Conservation (phyloP, 2,113 vertebrate species). For the Varanus komodoensis region DNA sequence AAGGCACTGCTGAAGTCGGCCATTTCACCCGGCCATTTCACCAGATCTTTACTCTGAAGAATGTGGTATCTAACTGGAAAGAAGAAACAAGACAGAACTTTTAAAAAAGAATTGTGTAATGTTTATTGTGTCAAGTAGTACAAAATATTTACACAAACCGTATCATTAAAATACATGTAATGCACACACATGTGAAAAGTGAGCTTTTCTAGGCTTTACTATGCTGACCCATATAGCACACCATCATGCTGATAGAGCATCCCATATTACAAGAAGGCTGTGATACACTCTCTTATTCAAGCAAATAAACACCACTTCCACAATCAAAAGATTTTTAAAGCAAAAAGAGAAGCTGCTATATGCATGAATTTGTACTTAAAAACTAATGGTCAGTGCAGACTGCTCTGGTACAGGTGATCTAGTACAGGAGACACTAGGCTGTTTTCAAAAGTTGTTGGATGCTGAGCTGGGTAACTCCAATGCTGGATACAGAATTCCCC, state of each 20-base stretch:
- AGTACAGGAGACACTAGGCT: background rate
- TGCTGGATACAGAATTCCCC: background rate
- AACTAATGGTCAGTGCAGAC: background rate
- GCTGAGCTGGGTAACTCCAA: background rate
- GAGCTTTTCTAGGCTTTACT: slow-evolving; percentile 42
- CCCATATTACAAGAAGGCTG: slow-evolving; percentile 35
- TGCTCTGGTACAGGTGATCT: background rate
- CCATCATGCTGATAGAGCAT: slow-evolving; percentile 64
- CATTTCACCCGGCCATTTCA: background rate
- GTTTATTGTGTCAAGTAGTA: slow-evolving; percentile 77
- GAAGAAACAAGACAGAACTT: background rate
- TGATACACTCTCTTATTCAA: slow-evolving; percentile 33
- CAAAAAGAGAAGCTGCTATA: slow-evolving; percentile 31
- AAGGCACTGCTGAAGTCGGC: background rate
- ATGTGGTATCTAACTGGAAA: background rate
- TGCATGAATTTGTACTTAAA: slow-evolving; percentile 26
- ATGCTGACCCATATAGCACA: slow-evolving; percentile 17
- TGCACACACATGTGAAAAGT: slow-evolving; percentile 63
- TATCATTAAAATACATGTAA: slow-evolving; percentile 78
- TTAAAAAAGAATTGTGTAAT: slow-evolving; percentile 62
- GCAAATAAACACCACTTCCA: background rate
- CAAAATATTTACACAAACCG: slow-evolving; percentile 78
- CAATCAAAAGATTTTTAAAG: slow-evolving; percentile 30
- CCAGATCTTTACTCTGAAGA: background rate
- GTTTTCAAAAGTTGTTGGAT: background rate